phyloP scores from a whole-genome alignment of 2,888 invertebrate species.

The Eilema griseolum region DNA sequence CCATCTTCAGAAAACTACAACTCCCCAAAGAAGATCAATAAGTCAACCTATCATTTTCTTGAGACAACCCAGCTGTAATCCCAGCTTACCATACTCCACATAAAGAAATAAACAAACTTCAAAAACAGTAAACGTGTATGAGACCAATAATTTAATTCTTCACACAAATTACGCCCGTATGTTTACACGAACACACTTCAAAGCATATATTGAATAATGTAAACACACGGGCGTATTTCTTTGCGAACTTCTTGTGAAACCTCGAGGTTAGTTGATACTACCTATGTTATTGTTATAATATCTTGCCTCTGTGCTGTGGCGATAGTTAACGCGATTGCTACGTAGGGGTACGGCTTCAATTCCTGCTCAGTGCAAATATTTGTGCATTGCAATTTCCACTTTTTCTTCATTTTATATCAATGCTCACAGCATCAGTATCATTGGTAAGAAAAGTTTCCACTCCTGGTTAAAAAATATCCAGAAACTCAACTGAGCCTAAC shows the following conservation, averaged over 20 bases:
- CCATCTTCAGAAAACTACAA: neutral
- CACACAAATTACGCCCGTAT: slow-evolving; percentile 34
- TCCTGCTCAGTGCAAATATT: too few relatives aligned
- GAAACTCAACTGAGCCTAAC: too few relatives aligned
- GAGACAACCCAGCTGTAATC: slow-evolving; percentile 18
- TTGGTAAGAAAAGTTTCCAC: too few relatives aligned
- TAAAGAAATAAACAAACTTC: slow-evolving; percentile 22
- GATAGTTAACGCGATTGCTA: too few relatives aligned
- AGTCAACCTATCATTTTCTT: slow-evolving; percentile 12
- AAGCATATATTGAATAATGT: slow-evolving; percentile 15
- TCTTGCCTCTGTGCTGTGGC: too few relatives aligned
- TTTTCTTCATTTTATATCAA: too few relatives aligned
- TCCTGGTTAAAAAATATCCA: too few relatives aligned
- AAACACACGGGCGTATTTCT: slow-evolving; percentile 22
- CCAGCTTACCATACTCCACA: slow-evolving; percentile 7
- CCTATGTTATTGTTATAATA: slow-evolving; percentile 10
- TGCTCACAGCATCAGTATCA: too few relatives aligned
- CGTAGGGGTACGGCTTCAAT: too few relatives aligned
- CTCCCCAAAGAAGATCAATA: neutral
- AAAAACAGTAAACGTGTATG: slow-evolving; percentile 28
- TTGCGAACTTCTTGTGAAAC: neutral
- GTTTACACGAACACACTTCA: slow-evolving; percentile 30
- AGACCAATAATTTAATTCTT: slow-evolving; percentile 30
- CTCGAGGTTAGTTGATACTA: neutral
- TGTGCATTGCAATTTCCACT: too few relatives aligned